phyloP scores from a whole-genome alignment of 2,888 invertebrate genomes.

The Hecatera dysodea region DNA sequence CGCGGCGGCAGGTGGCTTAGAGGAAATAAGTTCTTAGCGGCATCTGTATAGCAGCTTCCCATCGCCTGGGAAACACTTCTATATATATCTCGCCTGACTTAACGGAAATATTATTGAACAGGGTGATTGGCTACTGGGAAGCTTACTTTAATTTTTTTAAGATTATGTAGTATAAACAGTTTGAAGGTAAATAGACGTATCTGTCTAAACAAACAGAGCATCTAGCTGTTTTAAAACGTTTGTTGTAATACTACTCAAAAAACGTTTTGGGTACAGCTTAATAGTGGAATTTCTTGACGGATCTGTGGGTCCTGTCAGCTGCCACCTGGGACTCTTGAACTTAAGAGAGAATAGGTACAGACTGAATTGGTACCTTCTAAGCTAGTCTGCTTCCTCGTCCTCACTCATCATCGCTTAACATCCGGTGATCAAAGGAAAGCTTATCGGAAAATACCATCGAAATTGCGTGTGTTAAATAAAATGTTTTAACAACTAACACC shows the following conservation, averaged over 20 bases:
- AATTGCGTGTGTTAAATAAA: too few species aligned
- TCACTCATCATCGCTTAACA: not conserved
- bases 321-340: too few species aligned
- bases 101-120: conserved; percentile 13
- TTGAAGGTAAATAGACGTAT: not conserved
- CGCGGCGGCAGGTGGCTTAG: conserved; percentile 61
- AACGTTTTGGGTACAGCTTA: too few species aligned
- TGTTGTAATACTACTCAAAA: too few species aligned
- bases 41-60: conserved; percentile 57
- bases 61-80: conserved; percentile 32
- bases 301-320: too few species aligned
- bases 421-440: too few species aligned
- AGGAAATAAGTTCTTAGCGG: conserved; percentile 63
- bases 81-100: not conserved
- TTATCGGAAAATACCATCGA: too few species aligned
- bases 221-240: too few species aligned
- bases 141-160: not conserved
- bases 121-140: not conserved
- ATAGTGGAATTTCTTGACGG: too few species aligned
- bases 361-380: not conserved
- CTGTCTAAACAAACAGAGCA: not conserved
- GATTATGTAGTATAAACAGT: not conserved
- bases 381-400: not conserved
- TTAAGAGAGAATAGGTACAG: not conserved
- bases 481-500: too few species aligned